phyloP scores from a whole-genome alignment of 2,797 vertebrate species.

The Moxostoma hubbsi region DNA sequence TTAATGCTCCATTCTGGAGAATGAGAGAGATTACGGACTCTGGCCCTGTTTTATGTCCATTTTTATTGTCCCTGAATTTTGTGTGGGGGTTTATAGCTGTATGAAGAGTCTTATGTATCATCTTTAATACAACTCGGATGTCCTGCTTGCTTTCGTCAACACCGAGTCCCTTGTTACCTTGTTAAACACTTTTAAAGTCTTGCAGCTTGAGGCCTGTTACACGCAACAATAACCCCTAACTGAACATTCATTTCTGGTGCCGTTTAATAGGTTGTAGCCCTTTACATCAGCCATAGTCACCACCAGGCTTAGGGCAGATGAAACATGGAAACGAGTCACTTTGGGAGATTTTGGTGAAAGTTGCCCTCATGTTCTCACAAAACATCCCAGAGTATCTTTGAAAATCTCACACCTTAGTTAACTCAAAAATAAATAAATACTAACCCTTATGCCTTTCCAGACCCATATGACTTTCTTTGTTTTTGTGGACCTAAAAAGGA shows the following conservation, averaged over 20 bases:
- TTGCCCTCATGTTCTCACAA: not conserved
- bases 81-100: conserved; percentile 69
- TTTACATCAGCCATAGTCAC: conserved; percentile 65
- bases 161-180: conserved; percentile 73
- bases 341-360: conserved; percentile 9
- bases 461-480: too few species aligned
- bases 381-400: too few species aligned
- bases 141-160: conserved; percentile 44
- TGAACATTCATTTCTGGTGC: conserved; percentile 71
- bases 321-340: conserved; percentile 14
- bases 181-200: conserved; percentile 72
- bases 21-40: conserved; percentile 30
- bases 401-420: conserved; percentile 21
- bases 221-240: conserved; percentile 73
- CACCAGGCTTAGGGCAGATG: conserved; percentile 40
- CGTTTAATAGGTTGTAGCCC: conserved; percentile 61
- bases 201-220: conserved; percentile 69
- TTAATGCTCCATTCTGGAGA: conserved; percentile 12
- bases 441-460: too few species aligned
- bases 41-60: conserved; percentile 39
- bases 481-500: too few species aligned
- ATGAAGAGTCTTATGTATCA: conserved; percentile 70
- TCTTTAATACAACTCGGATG: conserved; percentile 69
- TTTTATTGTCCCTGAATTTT: conserved; percentile 65
- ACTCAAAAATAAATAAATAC: too few species aligned